phyloP scores from a whole-genome alignment of 35 echinoderm and acorn worm species.

The Stichopus chloronotus region DNA sequence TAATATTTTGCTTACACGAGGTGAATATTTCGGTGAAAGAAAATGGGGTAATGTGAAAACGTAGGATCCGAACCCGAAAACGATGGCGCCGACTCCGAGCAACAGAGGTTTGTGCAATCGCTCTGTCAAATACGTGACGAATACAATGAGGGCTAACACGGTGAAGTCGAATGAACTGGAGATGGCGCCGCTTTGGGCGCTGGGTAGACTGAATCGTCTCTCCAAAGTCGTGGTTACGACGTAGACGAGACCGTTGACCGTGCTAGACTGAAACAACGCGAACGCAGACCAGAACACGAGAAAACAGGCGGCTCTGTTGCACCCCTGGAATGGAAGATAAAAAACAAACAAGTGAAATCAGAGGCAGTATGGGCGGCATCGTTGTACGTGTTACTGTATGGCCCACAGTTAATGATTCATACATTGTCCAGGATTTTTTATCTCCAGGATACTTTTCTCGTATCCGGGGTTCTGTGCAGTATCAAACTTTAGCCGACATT shows the following conservation, averaged over 20 bases:
- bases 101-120: slow-evolving; percentile 35
- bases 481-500: too few species aligned
- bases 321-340: neutral
- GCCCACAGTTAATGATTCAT: too few species aligned
- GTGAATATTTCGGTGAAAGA: neutral
- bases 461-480: too few species aligned
- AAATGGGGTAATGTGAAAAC: slow-evolving; percentile 54
- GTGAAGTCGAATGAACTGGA: slow-evolving; percentile 76
- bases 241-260: slow-evolving; percentile 79
- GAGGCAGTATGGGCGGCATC: neutral
- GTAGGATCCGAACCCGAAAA: slow-evolving; percentile 39
- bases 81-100: slow-evolving; percentile 24
- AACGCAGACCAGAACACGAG: slow-evolving; percentile 23
- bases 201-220: slow-evolving; percentile 71
- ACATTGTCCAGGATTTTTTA: neutral
- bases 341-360: neutral
- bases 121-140: slow-evolving; percentile 75
- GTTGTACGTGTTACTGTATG: neutral
- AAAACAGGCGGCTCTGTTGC: slow-evolving; percentile 23
- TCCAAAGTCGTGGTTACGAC: slow-evolving; percentile 79
- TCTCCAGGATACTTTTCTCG: too few species aligned
- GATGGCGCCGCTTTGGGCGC: slow-evolving; percentile 63
- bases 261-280: slow-evolving; percentile 60
- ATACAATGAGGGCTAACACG: slow-evolving; percentile 57
- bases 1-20: neutral